Conservation (phyloP, 1,140 invertebrate species). For the Brachionus rubens region DNA sequence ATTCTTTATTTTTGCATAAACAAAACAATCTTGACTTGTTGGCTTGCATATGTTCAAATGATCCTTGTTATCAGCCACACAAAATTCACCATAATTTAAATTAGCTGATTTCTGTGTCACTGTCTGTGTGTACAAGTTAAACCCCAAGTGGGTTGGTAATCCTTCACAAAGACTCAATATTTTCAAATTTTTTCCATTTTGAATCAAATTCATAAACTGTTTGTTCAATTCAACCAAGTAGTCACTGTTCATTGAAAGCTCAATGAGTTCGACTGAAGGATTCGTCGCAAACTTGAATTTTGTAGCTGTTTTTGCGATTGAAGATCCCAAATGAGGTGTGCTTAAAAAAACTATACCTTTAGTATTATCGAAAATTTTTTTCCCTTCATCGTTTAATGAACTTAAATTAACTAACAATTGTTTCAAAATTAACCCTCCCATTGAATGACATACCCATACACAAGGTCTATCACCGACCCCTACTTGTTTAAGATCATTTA, state of each 20-base stretch:
- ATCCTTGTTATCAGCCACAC: background rate
- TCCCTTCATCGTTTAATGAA: background rate
- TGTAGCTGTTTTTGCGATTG: conserved; percentile 17
- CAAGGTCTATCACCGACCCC: conserved; percentile 30
- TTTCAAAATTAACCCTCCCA: conserved; percentile 45
- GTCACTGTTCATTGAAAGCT: conserved; percentile 6
- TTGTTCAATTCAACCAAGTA: conserved; percentile 21
- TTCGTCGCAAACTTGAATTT: conserved; percentile 28
- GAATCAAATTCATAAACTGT: conserved; percentile 22
- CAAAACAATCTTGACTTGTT: conserved; percentile 23
- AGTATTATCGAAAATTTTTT: background rate
- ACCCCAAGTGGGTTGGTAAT: conserved; percentile 12
- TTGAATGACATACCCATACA: conserved; percentile 45
- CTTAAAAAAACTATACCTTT: conserved; percentile 31
- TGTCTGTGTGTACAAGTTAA: conserved; percentile 31
- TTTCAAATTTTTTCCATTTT: conserved; percentile 6
- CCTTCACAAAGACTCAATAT: conserved; percentile 42
- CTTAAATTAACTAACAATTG: conserved; percentile 3
- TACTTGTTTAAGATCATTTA: background rate
- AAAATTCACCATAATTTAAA: conserved; percentile 8
- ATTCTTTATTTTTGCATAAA: conserved; percentile 13
- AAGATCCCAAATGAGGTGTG: conserved; percentile 24
- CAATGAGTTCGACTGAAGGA: background rate
- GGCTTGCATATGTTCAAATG: conserved; percentile 44
- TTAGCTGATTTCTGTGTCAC: background rate